Evolutionary conservation across 2,888 invertebrate genomes (phyloP).

Genomic region (Troides oblongomaculatus): DNA sequence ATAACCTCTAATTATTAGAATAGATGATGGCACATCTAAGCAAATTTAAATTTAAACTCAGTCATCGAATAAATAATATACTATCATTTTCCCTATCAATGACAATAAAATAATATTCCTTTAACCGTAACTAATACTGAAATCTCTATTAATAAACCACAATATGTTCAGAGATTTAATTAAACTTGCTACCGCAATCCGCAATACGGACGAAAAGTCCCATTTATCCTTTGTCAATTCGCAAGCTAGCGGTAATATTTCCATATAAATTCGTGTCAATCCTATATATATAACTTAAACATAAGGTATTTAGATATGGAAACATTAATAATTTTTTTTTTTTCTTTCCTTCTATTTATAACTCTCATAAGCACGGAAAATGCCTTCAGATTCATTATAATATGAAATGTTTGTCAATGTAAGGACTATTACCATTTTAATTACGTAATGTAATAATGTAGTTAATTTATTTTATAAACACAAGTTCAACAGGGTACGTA

Average conservation of each 20-base stretch:
- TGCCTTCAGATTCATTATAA: too few species aligned
- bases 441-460: too few species aligned
- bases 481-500: too few species aligned
- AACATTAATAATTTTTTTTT: too few species aligned
- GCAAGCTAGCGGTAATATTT: neutral
- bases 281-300: neutral
- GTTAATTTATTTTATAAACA: too few species aligned
- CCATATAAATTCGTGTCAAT: neutral
- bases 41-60: neutral
- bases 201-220: conserved; percentile 10
- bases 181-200: conserved; percentile 8
- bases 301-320: neutral
- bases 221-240: neutral
- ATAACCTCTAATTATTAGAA: too few species aligned
- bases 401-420: too few species aligned
- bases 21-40: too few species aligned
- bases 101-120: neutral
- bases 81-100: neutral
- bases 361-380: too few species aligned
- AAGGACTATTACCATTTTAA: too few species aligned
- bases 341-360: too few species aligned
- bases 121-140: neutral
- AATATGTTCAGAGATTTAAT: conserved; percentile 11
- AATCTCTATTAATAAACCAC: conserved; percentile 2
- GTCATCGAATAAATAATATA: neutral